These are phyloP conservation scores for Lutraria rhynchaena DNA, from an alignment of 1,140 invertebrate species.

Conservation along the genomic window DNA sequence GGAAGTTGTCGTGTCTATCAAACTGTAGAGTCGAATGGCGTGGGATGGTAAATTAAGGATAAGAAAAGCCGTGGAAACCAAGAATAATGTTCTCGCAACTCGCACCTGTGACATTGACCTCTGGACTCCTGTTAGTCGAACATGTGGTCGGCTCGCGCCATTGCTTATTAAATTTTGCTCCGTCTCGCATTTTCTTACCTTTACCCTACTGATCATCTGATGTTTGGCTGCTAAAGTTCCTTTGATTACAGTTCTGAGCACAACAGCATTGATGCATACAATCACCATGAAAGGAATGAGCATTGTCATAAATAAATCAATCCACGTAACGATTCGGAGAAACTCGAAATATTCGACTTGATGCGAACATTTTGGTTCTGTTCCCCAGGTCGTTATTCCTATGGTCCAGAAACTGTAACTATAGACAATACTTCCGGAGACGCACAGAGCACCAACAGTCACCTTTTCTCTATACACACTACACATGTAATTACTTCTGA, in stretches of 20 bases:
- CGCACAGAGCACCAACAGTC: conserved; percentile 18
- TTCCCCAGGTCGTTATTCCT: not conserved
- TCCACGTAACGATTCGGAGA: conserved; percentile 84
- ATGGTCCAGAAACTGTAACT: conserved; percentile 54
- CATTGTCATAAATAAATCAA: conserved; percentile 84
- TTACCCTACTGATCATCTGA: not conserved
- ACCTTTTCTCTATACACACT: conserved; percentile 61
- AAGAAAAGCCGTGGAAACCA: conserved; percentile 91
- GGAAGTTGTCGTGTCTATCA: conserved; percentile 55
- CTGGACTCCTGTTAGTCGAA: not conserved
- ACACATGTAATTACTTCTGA: conserved; percentile 68
- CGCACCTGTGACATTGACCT: conserved; percentile 85
- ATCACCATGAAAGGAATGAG: conserved; percentile 84
- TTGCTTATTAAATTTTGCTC: not conserved
- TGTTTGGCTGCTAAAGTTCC: not conserved
- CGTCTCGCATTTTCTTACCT: not conserved
- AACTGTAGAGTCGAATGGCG: conserved; percentile 71
- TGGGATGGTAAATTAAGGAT: conserved; percentile 87
- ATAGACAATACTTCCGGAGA: conserved; percentile 59
- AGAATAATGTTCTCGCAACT: conserved; percentile 90
- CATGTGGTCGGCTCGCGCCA: not conserved
- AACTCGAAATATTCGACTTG: conserved; percentile 60
- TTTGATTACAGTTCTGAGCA: not conserved
- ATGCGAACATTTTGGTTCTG: not conserved
- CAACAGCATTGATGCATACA: conserved; percentile 83